Percentiles rank a stretch among this genome's conserved stretches.
phyloP scores from a whole-genome alignment of 2,888 invertebrate genomes.

The Pristionchus exspectatus region DNA sequence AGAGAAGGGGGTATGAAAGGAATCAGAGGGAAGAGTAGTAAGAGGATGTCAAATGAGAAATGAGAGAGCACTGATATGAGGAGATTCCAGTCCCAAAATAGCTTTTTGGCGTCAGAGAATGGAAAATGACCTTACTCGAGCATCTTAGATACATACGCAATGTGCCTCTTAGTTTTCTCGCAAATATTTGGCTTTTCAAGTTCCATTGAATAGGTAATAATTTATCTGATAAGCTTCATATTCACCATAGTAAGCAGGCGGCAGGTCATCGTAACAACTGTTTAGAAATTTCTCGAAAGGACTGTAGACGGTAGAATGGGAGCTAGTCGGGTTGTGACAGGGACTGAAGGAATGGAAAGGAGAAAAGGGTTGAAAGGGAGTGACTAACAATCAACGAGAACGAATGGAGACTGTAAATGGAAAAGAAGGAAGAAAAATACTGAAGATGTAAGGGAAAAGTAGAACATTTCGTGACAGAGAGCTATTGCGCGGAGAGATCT shows the following conservation, averaged over 20 bases:
- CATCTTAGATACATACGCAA: too few relatives aligned
- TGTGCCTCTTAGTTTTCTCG: too few relatives aligned
- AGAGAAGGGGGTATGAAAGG: background rate
- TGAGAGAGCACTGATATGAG: background rate
- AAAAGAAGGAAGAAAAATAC: background rate
- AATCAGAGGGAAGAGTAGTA: constrained; percentile 11
- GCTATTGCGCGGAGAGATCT: background rate
- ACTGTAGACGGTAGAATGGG: background rate
- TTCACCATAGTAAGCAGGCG: background rate
- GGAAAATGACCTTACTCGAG: background rate
- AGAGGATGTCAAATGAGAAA: constrained; percentile 26
- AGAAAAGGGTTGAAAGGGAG: constrained; percentile 9
- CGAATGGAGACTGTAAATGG: background rate
- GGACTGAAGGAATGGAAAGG: constrained; percentile 1
- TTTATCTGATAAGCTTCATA: background rate
- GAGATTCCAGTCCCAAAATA: constrained; percentile 4
- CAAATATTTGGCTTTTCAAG: too few relatives aligned
- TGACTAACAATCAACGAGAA: constrained; percentile 39
- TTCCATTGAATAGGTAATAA: too few relatives aligned
- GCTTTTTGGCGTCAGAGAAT: background rate
- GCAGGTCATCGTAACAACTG: background rate
- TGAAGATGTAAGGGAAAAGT: background rate
- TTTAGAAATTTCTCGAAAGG: background rate
- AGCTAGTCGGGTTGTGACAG: constrained; percentile 12
- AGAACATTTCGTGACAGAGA: constrained; percentile 6